Base-by-base conservation (phyloP, 2,888 invertebrate species). In the Proisotoma minuta region DNA sequence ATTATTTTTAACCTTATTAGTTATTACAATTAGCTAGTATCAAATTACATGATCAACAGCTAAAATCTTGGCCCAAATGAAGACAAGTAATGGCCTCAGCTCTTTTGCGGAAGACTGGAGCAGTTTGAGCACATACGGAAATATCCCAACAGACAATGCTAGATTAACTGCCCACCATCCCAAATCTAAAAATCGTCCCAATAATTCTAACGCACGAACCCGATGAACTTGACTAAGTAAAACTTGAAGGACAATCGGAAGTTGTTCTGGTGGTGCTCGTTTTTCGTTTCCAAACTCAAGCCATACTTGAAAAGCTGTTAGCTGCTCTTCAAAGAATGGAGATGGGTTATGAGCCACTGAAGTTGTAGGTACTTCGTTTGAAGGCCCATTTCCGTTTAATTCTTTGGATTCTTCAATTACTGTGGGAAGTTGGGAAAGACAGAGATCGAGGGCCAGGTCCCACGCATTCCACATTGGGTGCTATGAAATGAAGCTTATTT, bases 1-100 rank as follows among this genome's bases (percentile, higher is more conserved):
- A 34, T 34, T 34, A 34, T 15, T 15, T 10, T 34, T 34, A 10
- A 15, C 34, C 15, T 8, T 10, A 10, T 34, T 34, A 34, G 15
- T 10, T 34, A 34, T 34, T 34, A 8, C 34, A 10, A 8, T 34
- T 10, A 34, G 15, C 15, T 34, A n/a, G n/a, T 34, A 34, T 15
- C 34, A 43, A 82, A 85, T 84, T 76, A 91, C 92, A 77, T 87
- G 88, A 78, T 99, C 98, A 3, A 97, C 94, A 28, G 97, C 95
- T 62, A 99, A 81, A 75, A 99, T 96, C 81, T 97, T 96, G 20
- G 99, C 96, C 99, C 99, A 99, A 74, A 99, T 97, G 78, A 96
- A 97, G 49, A 98, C 95, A 74, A 99, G 84, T 64, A 95, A 84
- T 5, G 95, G 91, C 62, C 96, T 83, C 72, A 99, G 81, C 78